Evolutionary conservation across 2,888 invertebrate species (phyloP).

Genomic region (Priocnemis perturbator): DNA sequence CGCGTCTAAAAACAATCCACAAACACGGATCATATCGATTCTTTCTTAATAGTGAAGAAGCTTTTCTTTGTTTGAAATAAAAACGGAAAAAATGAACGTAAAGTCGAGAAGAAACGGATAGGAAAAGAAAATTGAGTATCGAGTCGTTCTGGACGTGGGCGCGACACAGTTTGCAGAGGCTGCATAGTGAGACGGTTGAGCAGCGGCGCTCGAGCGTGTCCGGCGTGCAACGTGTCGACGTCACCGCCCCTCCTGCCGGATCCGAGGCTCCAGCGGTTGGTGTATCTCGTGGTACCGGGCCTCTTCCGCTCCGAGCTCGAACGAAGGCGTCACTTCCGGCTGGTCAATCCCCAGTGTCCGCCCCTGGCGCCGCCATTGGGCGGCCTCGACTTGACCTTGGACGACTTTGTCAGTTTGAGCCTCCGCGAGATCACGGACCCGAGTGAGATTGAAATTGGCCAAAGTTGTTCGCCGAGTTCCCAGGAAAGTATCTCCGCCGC

Average conservation of each 20-base stretch:
- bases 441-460: constrained; percentile 13
- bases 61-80: too few relatives aligned
- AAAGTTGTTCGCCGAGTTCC: neutral
- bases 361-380: constrained; percentile 58
- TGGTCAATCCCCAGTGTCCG: constrained; percentile 66
- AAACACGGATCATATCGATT: too few relatives aligned
- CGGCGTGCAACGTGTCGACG: constrained; percentile 62
- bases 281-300: constrained; percentile 69
- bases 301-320: constrained; percentile 67
- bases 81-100: too few relatives aligned
- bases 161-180: constrained; percentile 66
- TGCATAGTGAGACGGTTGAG: constrained; percentile 67
- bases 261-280: constrained; percentile 62
- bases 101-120: neutral
- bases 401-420: constrained; percentile 67
- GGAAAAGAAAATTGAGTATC: neutral
- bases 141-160: constrained; percentile 5
- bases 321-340: constrained; percentile 64
- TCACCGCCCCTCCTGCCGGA: constrained; percentile 62
- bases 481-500: neutral
- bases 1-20: too few relatives aligned
- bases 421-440: constrained; percentile 54
- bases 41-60: too few relatives aligned
- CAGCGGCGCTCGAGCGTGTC: constrained; percentile 65
- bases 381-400: constrained; percentile 63